Evolutionary conservation across 2,797 vertebrate species (phyloP).

Genomic region (Oophaga sylvatica): DNA sequence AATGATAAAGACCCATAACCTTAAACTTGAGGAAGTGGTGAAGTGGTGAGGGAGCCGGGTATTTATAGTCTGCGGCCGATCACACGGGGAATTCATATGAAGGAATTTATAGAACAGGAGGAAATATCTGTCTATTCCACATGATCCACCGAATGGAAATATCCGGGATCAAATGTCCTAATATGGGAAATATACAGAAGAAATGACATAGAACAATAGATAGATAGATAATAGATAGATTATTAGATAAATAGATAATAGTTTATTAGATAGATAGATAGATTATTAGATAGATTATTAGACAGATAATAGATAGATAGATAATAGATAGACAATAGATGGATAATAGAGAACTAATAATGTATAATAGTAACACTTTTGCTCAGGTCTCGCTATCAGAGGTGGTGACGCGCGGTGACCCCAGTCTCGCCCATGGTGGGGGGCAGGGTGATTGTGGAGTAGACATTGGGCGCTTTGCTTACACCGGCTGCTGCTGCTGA

Average conservation of each 20-base stretch:
- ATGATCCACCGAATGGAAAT: neutral
- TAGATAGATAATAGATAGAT: too few relatives aligned
- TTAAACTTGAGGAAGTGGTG: conserved; percentile 34
- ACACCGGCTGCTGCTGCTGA: neutral
- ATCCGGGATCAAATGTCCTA: neutral
- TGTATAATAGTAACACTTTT: too few relatives aligned
- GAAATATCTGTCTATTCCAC: neutral
- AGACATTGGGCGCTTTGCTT: neutral
- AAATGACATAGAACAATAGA: too few relatives aligned
- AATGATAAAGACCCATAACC: neutral
- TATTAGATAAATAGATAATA: too few relatives aligned
- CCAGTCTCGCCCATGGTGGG: too few relatives aligned
- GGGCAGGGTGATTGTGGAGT: neutral
- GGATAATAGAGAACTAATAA: too few relatives aligned
- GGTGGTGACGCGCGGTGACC: too few relatives aligned
- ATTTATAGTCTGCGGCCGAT: conserved; percentile 5
- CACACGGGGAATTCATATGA: neutral
- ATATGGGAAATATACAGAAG: neutral
- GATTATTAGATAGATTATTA: too few relatives aligned
- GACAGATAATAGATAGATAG: too few relatives aligned
- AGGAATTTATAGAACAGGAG: conserved; percentile 17
- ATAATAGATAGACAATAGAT: too few relatives aligned
- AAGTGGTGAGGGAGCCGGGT: conserved; percentile 8
- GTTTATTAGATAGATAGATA: too few relatives aligned
- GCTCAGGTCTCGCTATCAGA: too few relatives aligned